Conservation (phyloP, 2,113 vertebrate genomes). For the Megaleporinus macrocephalus region DNA sequence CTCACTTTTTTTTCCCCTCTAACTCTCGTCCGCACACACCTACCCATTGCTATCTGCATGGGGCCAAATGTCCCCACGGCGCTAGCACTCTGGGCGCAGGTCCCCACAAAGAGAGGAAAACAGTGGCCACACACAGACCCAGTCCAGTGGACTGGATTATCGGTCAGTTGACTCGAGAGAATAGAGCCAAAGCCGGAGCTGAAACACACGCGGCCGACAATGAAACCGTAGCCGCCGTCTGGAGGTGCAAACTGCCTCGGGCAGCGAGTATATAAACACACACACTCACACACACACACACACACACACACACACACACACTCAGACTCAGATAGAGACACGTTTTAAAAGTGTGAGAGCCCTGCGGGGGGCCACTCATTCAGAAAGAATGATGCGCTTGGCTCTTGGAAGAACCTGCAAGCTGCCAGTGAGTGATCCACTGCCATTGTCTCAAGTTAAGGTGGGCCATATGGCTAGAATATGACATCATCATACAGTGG, state of each 20-base stretch:
- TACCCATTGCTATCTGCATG: conserved; percentile 19
- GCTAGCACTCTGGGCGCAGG: conserved; percentile 14
- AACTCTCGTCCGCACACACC: background rate
- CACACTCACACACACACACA: conserved; percentile 13
- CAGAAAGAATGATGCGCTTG: conserved; percentile 34
- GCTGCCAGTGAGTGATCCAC: conserved; percentile 27
- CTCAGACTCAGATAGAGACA: conserved; percentile 28
- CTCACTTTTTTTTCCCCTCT: conserved; percentile 1
- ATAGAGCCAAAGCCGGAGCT: conserved; percentile 64
- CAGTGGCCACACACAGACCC: conserved; percentile 36
- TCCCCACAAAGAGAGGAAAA: background rate
- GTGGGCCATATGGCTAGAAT: background rate
- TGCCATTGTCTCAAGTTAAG: background rate
- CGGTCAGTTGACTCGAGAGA: conserved; percentile 68
- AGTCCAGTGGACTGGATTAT: conserved; percentile 64
- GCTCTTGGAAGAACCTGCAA: conserved; percentile 35
- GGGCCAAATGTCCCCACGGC: background rate
- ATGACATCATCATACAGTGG: background rate
- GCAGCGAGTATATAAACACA: conserved; percentile 29
- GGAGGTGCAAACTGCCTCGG: conserved; percentile 38
- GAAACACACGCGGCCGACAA: conserved; percentile 60
- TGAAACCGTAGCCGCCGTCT: conserved; percentile 65
- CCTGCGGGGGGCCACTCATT: conserved; percentile 32
- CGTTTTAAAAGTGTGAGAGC: conserved; percentile 31
- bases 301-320: conserved; percentile 13